Conservation (phyloP, 2,888 invertebrate genomes). For the Caenorhabditis zanzibari region DNA sequence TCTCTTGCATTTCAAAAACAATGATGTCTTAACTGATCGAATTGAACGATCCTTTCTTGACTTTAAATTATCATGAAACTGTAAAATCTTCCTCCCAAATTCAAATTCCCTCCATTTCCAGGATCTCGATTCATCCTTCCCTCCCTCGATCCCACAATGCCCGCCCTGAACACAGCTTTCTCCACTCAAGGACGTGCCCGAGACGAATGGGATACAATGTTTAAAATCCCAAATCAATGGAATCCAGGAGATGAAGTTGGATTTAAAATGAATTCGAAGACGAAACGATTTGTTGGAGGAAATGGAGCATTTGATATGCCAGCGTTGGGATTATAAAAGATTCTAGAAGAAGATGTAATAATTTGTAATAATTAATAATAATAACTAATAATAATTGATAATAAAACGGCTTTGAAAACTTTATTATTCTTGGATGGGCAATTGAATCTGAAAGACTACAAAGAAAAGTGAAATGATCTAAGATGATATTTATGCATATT, state of each 20-base stretch:
- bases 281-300: slow-evolving; percentile 77
- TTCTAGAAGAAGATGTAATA: not conserved
- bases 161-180: slow-evolving; percentile 77
- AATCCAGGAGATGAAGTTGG: slow-evolving; percentile 78
- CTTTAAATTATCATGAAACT: too few species aligned
- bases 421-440: too few species aligned
- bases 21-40: too few species aligned
- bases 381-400: not conserved
- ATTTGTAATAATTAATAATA: slow-evolving; percentile 26
- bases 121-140: slow-evolving; percentile 77
- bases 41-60: too few species aligned
- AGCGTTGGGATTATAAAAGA: slow-evolving; percentile 57
- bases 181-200: slow-evolving; percentile 79
- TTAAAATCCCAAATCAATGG: slow-evolving; percentile 80
- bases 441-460: too few species aligned
- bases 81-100: too few species aligned
- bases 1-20: too few species aligned
- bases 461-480: too few species aligned
- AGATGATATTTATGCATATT: too few species aligned
- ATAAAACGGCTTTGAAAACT: not conserved
- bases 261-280: slow-evolving; percentile 74
- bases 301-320: slow-evolving; percentile 79
- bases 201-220: slow-evolving; percentile 80
- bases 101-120: slow-evolving; percentile 12
- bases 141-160: slow-evolving; percentile 78